These are phyloP conservation scores for Emydoidea blandingii DNA, from an alignment of 2,797 vertebrate genomes.

Conservation along the genomic window DNA sequence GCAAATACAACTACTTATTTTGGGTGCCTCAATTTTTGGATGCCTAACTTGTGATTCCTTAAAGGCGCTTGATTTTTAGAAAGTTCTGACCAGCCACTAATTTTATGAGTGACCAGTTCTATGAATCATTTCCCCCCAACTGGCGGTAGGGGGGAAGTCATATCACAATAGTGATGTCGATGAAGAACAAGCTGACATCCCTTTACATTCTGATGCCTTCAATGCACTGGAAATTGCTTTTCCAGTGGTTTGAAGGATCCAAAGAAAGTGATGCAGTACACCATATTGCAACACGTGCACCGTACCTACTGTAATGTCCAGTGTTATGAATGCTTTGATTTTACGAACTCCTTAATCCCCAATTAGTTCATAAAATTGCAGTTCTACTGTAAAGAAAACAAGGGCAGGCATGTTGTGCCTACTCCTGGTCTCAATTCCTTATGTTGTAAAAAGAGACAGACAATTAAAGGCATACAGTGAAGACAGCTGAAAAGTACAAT, in stretches of 20 bases:
- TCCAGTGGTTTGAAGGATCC: too few relatives aligned
- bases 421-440: conserved; percentile 32
- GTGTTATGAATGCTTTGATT: too few relatives aligned
- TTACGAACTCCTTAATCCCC: too few relatives aligned
- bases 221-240: too few relatives aligned
- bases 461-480: conserved; percentile 35
- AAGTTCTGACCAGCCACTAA: background rate
- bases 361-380: too few relatives aligned
- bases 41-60: rapidly evolving
- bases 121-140: background rate
- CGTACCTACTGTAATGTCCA: too few relatives aligned
- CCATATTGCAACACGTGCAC: too few relatives aligned
- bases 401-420: background rate
- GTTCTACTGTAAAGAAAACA: conserved; percentile 5
- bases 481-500: conserved; percentile 64
- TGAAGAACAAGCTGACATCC: background rate
- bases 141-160: background rate
- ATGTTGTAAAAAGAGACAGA: conserved; percentile 12
- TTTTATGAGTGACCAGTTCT: background rate
- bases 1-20: background rate
- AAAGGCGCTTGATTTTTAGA: background rate
- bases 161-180: background rate
- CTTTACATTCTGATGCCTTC: background rate
- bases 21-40: background rate
- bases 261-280: too few relatives aligned